phyloP scores from a whole-genome alignment of 2,797 vertebrate species.

The Lepilemur septentrionalis region DNA sequence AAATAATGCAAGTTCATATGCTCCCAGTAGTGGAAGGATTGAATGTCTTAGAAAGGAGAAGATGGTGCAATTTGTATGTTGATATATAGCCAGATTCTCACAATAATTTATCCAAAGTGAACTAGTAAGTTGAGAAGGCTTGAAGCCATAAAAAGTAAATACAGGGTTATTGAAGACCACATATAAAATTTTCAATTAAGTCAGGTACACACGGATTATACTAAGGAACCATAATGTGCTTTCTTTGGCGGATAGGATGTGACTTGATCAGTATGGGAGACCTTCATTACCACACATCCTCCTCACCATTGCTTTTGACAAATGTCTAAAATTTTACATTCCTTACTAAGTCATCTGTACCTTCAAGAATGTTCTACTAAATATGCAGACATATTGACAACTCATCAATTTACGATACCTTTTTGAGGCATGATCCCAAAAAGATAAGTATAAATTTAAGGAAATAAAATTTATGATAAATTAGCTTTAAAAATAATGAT shows the following conservation, averaged over 20 bases:
- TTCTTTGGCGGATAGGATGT: neutral
- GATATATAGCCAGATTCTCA: constrained; percentile 8
- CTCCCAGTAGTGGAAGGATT: neutral
- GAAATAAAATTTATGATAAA: neutral
- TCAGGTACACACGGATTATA: neutral
- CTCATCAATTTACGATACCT: neutral
- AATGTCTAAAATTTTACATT: neutral
- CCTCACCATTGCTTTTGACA: neutral
- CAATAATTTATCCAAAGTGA: constrained; percentile 55
- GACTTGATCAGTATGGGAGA: neutral
- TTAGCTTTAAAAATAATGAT: neutral
- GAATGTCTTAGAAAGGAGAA: constrained; percentile 40
- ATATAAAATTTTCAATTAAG: neutral
- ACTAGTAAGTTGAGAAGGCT: neutral
- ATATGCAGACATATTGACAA: neutral
- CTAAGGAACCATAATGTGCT: neutral
- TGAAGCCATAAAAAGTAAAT: neutral
- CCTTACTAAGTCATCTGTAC: neutral
- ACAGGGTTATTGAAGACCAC: neutral
- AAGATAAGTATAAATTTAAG: neutral
- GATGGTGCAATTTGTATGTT: neutral
- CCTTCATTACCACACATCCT: neutral
- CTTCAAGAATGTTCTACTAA: neutral
- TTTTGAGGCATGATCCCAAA: neutral
- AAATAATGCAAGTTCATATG: constrained; percentile 36